Evolutionary conservation across 2,888 invertebrate species (phyloP), one percentile per base, ranked within the genome.

Genomic region (Noctuana brunneofusca): DNA sequence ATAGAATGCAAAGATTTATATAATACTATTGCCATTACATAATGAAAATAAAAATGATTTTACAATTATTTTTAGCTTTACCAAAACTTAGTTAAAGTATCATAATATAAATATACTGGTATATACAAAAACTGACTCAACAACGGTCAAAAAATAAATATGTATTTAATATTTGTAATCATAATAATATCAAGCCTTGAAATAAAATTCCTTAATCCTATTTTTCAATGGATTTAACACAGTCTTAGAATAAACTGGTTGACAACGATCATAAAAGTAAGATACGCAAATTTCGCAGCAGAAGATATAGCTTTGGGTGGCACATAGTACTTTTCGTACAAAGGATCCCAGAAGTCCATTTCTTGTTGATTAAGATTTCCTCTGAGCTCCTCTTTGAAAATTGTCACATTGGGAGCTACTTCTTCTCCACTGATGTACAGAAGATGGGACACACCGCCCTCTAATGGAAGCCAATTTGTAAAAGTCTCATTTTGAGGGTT

Each of bases 281-380:
- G 59, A 30, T 66, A 65, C 3, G 68, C 8, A 1, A 74, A 14
- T 24, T 58, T 66, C 0, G 22, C 55, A 5, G 70, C 74, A 5
- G 75, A 72, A 0, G 76, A 76, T 0, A 75, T 72, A 0, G 71
- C 64, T 0, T 8, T 50, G 0, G 77, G 78, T 4, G 70, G 54
- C 3, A 57, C 46, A 50, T 78, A 76, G 53, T 71, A 65, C 18
- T 53, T 41, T 0, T 62, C 22, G 48, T 75, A 71, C 2, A 75
- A 64, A 2, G 63, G 65, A 24, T 72, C 64, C 79, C 78, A 79
- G 66, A 76, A 78, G 0, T 63, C 62, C 63, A 75, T 75, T 8
- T 73, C 67, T 24, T 72, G 68, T 12, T 68, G 58, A 53, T 78
- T 75, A 0, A 79, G 73, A 64, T 79, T 74, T 0, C 27, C 22